A percentile compares a stretch with the other conserved stretches of the same genome.
Conservation (phyloP, 2,113 vertebrate species). For the Brachyhypopomus gauderio region DNA sequence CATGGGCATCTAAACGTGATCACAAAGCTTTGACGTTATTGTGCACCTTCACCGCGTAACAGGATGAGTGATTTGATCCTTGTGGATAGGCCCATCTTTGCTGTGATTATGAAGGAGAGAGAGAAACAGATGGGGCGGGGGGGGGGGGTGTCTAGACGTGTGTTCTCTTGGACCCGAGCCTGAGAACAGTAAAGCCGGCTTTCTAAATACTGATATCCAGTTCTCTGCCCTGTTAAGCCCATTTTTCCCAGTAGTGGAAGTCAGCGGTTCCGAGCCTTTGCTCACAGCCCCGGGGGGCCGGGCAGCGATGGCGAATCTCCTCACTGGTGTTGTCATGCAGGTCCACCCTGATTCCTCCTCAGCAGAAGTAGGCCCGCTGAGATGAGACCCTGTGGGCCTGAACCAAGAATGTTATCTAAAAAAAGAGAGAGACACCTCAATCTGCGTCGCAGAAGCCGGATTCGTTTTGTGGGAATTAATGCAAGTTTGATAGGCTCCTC, state of each 20-base stretch:
- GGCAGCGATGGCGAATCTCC: neutral
- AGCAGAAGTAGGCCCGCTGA: neutral
- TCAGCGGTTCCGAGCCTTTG: conserved; percentile 74
- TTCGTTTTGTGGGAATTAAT: neutral
- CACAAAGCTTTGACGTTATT: neutral
- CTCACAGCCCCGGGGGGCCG: neutral
- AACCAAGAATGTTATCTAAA: neutral
- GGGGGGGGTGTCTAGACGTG: neutral
- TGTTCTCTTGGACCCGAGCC: neutral
- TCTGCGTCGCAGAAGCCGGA: neutral
- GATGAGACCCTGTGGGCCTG: neutral
- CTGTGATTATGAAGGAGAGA: neutral
- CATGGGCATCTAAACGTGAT: neutral
- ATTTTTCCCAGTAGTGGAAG: conserved; percentile 72
- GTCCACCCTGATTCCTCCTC: neutral
- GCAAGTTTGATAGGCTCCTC: neutral
- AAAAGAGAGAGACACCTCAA: neutral
- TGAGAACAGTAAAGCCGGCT: conserved; percentile 59
- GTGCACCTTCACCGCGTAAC: neutral
- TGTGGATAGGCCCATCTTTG: neutral
- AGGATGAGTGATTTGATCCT: neutral
- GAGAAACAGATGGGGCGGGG: neutral
- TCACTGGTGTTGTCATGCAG: conserved; percentile 12
- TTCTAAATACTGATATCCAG: conserved; percentile 74
- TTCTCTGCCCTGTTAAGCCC: conserved; percentile 77